Conservation (phyloP, 2,113 vertebrate genomes). For the Lepus europaeus region DNA sequence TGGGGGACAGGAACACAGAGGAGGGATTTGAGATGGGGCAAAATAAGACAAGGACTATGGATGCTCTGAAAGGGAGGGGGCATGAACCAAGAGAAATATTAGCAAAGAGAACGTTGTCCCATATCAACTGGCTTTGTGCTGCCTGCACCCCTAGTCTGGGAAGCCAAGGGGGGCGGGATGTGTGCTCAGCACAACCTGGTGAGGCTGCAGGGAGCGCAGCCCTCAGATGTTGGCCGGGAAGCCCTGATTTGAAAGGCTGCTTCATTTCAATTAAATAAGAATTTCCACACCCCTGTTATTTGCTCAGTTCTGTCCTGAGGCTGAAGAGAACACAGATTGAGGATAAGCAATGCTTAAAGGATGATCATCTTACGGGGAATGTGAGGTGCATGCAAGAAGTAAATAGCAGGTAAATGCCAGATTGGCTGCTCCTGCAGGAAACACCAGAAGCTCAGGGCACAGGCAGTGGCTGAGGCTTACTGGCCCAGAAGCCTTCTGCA, state of each 20-base stretch:
- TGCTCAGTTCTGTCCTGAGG: constrained; percentile 48
- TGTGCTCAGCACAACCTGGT: not conserved
- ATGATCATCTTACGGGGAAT: constrained; percentile 13
- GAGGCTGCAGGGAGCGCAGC: not conserved
- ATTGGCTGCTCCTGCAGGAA: constrained; percentile 1
- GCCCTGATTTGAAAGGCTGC: not conserved
- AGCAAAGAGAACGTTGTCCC: not conserved
- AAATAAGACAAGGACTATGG: not conserved
- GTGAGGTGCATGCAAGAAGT: constrained; percentile 30
- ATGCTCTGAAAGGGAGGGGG: not conserved
- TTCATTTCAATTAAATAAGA: constrained; percentile 67
- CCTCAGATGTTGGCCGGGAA: constrained; percentile 25
- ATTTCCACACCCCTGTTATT: constrained; percentile 42
- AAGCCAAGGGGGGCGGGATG: not conserved
- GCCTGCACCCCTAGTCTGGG: not conserved
- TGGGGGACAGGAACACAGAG: not conserved
- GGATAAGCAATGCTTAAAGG: constrained; percentile 43
- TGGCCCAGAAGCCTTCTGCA: not conserved
- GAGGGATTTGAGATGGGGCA: not conserved
- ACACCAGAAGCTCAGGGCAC: not conserved
- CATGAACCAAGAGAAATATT: not conserved
- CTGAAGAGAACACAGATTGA: constrained; percentile 35
- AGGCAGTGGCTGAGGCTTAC: not conserved
- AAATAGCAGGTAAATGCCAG: constrained; percentile 70
- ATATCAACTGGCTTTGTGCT: not conserved